phyloP scores from a whole-genome alignment of 37 sponge, comb jelly and placozoan species.

The Halisarca cf. caerulea region DNA sequence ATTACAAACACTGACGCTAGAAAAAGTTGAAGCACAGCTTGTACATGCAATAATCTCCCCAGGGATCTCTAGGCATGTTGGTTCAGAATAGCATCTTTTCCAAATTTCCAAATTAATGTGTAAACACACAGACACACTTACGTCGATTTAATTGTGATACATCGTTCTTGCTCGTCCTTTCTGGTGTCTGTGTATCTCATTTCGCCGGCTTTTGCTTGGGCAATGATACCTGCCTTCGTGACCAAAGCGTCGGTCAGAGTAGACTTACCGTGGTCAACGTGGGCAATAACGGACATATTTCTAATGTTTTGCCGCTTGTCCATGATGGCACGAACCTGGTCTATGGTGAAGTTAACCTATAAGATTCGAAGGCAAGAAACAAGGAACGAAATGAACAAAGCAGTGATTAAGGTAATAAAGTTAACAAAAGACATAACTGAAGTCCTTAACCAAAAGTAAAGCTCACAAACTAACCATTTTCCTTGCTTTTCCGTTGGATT shows the following conservation, averaged over 20 bases:
- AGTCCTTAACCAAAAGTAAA: too few species aligned
- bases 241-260: conserved; percentile 98
- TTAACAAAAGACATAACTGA: too few species aligned
- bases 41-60: too few species aligned
- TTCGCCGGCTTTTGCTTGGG: conserved; percentile 90
- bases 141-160: conserved; percentile 99
- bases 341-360: conserved; percentile 95
- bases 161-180: conserved; percentile 98
- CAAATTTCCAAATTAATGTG: too few species aligned
- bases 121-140: conserved; percentile 33
- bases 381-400: neutral
- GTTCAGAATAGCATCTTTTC: too few species aligned
- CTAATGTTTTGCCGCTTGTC: conserved; percentile 98
- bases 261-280: conserved; percentile 99
- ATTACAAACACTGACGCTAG: too few species aligned
- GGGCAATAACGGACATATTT: conserved; percentile 99
- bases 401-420: too few species aligned
- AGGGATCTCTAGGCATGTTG: too few species aligned
- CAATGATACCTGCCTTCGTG: conserved; percentile 98
- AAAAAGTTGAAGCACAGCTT: too few species aligned
- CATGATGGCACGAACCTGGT: conserved; percentile 98
- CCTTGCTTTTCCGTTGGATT: neutral
- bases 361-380: neutral
- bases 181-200: conserved; percentile 97
- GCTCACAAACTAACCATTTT: conserved; percentile 3